Conservation (phyloP, 35 echinoderm and acorn worm genomes). For the Patiria miniata region DNA sequence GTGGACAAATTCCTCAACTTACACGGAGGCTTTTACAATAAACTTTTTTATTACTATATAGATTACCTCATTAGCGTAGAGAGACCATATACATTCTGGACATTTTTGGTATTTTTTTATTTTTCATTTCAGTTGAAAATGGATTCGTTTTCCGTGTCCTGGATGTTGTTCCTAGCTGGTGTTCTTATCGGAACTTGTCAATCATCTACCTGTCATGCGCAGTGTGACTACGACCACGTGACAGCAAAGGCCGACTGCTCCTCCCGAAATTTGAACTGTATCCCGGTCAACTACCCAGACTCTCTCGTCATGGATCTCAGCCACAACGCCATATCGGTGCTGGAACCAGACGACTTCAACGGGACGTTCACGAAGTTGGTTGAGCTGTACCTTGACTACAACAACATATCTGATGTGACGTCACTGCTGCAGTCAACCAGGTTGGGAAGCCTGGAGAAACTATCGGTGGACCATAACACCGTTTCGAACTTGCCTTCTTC, state of each 20-base stretch:
- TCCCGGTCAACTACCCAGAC: constrained; percentile 15
- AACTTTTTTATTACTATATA: too few species aligned
- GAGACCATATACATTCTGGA: too few species aligned
- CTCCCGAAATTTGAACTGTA: background rate
- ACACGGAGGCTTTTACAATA: too few species aligned
- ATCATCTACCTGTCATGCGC: background rate
- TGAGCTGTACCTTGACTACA: constrained; percentile 2
- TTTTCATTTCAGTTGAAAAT: background rate
- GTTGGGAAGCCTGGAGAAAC: background rate
- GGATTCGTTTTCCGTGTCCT: background rate
- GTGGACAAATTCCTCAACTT: too few species aligned
- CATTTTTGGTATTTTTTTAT: too few species aligned
- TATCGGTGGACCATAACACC: background rate
- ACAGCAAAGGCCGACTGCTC: constrained; percentile 7
- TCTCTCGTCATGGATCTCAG: constrained; percentile 7
- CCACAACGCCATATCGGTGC: background rate
- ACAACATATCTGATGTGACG: constrained; percentile 13
- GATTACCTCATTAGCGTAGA: too few species aligned
- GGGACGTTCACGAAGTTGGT: too few species aligned
- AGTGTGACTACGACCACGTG: background rate
- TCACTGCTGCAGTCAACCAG: background rate
- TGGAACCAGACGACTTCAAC: background rate
- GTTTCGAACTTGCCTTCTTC: background rate
- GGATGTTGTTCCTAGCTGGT: background rate
- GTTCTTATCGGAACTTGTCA: background rate